A percentile compares a stretch with the other conserved stretches of the same genome.
Conservation (phyloP, 2,113 vertebrate species). For the Fulmarus glacialis region DNA sequence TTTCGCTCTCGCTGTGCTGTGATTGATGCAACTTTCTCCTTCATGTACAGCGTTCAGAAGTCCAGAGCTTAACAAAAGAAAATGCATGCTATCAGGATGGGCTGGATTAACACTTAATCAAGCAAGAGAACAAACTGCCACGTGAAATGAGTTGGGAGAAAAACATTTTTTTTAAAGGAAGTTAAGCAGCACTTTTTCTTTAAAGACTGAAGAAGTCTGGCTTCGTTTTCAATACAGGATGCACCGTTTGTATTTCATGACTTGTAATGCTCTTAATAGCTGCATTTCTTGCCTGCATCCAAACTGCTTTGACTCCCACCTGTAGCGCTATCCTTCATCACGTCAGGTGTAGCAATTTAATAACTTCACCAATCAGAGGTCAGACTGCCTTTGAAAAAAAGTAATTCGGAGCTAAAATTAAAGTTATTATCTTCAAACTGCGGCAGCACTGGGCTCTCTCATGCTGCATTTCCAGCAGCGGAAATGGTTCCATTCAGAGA, state of each 20-base stretch:
- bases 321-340: slow-evolving; percentile 30
- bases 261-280: slow-evolving; percentile 56
- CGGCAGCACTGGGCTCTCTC: background rate
- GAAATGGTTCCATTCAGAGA: slow-evolving; percentile 35
- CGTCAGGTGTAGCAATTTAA: slow-evolving; percentile 69
- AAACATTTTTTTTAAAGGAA: background rate
- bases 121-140: slow-evolving; percentile 5
- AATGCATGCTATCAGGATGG: background rate
- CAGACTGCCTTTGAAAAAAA: slow-evolving; percentile 77
- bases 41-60: background rate
- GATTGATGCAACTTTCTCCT: background rate
- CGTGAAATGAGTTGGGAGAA: background rate
- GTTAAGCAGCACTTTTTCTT: background rate
- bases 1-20: background rate
- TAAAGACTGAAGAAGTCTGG: background rate
- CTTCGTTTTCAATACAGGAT: background rate
- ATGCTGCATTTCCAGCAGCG: background rate
- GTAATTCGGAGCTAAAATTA: slow-evolving; percentile 80
- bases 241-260: background rate
- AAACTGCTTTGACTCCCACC: background rate
- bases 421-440: slow-evolving; percentile 81
- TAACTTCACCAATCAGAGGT: slow-evolving; percentile 80
- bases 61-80: background rate
- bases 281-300: slow-evolving; percentile 15
- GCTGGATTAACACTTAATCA: background rate